Conservation (phyloP, 2,797 vertebrate genomes). For the Remorina albescens region DNA sequence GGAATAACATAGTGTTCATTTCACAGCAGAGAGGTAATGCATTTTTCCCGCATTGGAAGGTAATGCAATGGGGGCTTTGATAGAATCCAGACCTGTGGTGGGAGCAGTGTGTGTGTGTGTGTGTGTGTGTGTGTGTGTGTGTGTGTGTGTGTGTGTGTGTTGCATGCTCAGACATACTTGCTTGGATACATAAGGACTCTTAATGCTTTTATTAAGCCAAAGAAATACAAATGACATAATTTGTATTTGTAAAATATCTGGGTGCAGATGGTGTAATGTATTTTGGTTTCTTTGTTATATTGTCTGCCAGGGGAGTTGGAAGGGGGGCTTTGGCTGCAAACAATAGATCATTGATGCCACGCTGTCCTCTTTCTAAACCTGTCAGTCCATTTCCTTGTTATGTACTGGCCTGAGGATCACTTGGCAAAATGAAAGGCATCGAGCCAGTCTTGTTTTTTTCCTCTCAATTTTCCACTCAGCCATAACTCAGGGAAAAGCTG, state of each 20-base stretch:
- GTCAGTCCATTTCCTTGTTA: conserved; percentile 83
- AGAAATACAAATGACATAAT: conserved; percentile 71
- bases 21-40: conserved; percentile 70
- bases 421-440: conserved; percentile 78
- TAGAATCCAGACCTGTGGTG: conserved; percentile 77
- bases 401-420: conserved; percentile 78
- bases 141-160: conserved; percentile 9
- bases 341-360: conserved; percentile 79
- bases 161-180: conserved; percentile 51
- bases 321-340: conserved; percentile 62
- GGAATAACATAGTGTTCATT: conserved; percentile 72
- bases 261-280: conserved; percentile 69
- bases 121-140: conserved; percentile 11
- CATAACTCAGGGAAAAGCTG: conserved; percentile 64
- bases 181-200: conserved; percentile 57
- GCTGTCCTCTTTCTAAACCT: conserved; percentile 78
- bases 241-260: conserved; percentile 69
- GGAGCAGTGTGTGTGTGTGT: conserved; percentile 27
- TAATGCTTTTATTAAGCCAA: conserved; percentile 73
- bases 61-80: conserved; percentile 75
- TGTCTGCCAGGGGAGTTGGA: conserved; percentile 72
- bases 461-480: conserved; percentile 58
- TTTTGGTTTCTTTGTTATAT: conserved; percentile 75
- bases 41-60: conserved; percentile 70
- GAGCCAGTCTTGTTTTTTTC: conserved; percentile 60